Conservation (phyloP, 1,140 invertebrate species). For the Nephotettix cincticeps region DNA sequence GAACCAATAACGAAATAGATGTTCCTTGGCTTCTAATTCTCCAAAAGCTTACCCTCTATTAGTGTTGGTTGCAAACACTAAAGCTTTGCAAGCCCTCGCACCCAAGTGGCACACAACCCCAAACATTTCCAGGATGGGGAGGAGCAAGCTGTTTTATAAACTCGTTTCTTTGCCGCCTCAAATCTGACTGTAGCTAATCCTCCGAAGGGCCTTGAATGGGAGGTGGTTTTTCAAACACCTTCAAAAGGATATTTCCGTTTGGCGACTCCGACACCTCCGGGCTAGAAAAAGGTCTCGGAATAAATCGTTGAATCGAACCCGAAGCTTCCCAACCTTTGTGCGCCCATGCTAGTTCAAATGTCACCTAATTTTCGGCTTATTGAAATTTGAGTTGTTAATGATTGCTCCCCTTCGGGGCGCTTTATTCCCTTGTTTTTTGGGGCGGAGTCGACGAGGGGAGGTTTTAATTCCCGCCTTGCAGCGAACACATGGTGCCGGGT, state of each 20-base stretch:
- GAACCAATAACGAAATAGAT: too few relatives aligned
- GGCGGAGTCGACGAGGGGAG: slow-evolving; percentile 6
- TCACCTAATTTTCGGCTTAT: slow-evolving; percentile 32
- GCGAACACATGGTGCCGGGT: slow-evolving; percentile 8
- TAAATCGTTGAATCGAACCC: background rate
- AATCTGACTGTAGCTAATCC: too few relatives aligned
- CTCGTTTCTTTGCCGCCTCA: too few relatives aligned
- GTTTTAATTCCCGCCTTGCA: slow-evolving; percentile 11
- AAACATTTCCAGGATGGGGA: too few relatives aligned
- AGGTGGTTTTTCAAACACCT: background rate
- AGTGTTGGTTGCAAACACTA: too few relatives aligned
- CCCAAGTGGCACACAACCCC: too few relatives aligned
- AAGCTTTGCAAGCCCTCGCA: too few relatives aligned
- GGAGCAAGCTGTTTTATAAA: too few relatives aligned
- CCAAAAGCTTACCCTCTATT: too few relatives aligned
- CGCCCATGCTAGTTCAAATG: slow-evolving; percentile 24
- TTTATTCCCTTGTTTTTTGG: slow-evolving; percentile 29
- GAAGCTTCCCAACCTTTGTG: slow-evolving; percentile 5
- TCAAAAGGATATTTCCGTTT: slow-evolving; percentile 3
- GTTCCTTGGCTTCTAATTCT: too few relatives aligned
- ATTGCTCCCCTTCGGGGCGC: slow-evolving; percentile 14
- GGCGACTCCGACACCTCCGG: background rate
- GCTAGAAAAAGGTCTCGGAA: slow-evolving; percentile 6
- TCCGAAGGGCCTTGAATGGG: background rate
- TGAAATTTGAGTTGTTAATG: slow-evolving; percentile 33